These are phyloP conservation scores for Griposia aprilina DNA, from an alignment of 2,888 invertebrate species.

Conservation along the genomic window DNA sequence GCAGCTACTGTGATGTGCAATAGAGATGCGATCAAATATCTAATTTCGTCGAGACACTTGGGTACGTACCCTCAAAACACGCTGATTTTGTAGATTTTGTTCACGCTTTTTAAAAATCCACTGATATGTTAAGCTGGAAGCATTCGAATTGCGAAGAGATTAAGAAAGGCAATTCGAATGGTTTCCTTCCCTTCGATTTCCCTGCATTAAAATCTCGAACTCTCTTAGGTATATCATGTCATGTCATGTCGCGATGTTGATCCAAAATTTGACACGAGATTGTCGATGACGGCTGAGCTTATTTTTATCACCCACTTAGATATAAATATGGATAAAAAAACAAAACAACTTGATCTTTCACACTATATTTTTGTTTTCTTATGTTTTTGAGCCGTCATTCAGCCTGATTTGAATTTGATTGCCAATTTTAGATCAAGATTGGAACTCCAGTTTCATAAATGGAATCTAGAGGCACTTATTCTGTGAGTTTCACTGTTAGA, in stretches of 20 bases:
- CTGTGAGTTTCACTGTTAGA: background rate
- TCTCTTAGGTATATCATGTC: background rate
- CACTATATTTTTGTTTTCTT: constrained; percentile 8
- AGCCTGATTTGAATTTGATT: constrained; percentile 9
- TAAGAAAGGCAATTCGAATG: no score
- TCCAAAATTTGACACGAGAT: constrained; percentile 34
- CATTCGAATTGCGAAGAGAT: background rate
- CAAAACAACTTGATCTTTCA: constrained; percentile 29
- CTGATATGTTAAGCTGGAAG: no score
- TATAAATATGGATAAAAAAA: constrained; percentile 35
- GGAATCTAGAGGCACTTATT: background rate
- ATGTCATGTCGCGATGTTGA: constrained; percentile 13
- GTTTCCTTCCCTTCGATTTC: background rate
- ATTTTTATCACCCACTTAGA: constrained; percentile 45
- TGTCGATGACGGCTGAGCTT: constrained; percentile 25
- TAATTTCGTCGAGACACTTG: background rate
- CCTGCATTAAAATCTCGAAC: background rate
- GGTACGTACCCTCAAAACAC: background rate
- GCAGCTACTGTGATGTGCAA: background rate
- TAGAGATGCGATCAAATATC: background rate
- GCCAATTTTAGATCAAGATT: background rate
- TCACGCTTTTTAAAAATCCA: background rate
- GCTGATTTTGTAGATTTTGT: background rate
- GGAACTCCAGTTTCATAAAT: constrained; percentile 10
- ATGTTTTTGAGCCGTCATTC: background rate